Evolutionary conservation across 1,140 invertebrate genomes (phyloP), one percentile per base, ranked within the genome.

Genomic region (Bombus huntii): DNA sequence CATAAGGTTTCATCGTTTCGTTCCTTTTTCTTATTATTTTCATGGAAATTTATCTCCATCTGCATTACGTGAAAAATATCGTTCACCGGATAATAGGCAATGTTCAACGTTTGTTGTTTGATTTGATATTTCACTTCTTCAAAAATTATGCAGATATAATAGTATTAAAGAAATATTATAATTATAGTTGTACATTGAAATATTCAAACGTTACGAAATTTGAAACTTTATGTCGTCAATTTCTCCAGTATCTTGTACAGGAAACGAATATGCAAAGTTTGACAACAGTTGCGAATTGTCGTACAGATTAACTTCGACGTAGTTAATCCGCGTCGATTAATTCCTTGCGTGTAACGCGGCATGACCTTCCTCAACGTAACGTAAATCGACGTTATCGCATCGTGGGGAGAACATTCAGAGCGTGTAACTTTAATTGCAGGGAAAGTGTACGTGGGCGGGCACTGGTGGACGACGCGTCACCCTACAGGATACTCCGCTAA

Each of bases 361-460:
- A 9, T 18, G 42, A 42, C 57, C 42, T 73, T 25, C 8, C 10
- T 13, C n/a, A 59, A 70, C 22, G 31, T 37, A 44, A 66, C 47
- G 8, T 37, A 37, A 70, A 85, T 53, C 12, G 12, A 59, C 8
- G 34, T 31, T 13, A 1, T 10, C n/a, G 25, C 15, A 34, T 22
- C 18, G n/a, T 5, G 47, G 13, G 37, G 25, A 28, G 15, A 65
- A 15, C 42, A 42, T 59, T 87, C 57, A 77, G 34, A 75, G 8
- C 10, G 3, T 74, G 13, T 34, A n/a, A 34, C n/a, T 78, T 81
- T 86, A 81, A 81, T 95, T 96, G 82, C 95, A 98, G 98, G 98
- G 97, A 88, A 97, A 97, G 92, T 98, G 97, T 95, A 96, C 96
- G 87, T 99, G 98, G 98, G 97, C 96, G 92, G 98, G 97, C 88